Evolutionary conservation across 2,113 vertebrate genomes (phyloP), one percentile per base, ranked within the genome.

Genomic region (Nycticryphes semicollaris): DNA sequence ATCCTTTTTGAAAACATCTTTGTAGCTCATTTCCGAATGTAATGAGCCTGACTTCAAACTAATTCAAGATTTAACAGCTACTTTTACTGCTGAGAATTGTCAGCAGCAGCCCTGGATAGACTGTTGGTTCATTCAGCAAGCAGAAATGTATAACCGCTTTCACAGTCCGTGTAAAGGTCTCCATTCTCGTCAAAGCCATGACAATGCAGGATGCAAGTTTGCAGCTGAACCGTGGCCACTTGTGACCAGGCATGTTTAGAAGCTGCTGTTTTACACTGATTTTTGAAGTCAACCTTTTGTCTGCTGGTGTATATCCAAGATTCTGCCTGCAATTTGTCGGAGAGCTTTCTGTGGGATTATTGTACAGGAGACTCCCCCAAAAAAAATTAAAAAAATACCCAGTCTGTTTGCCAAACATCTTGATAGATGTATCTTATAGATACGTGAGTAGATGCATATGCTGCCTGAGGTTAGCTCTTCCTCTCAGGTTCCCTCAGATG

Each of bases 41-140:
- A 93, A 86, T 83, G 76, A 94, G 76, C 68, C 85, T 54, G 76
- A 77, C 79, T 94, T 96, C 85, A 88, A 88, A 74, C 39, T 67
- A 88, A 78, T 88, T 70, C 50, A 86, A 73, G 75, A 81, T 64
- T 74, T 86, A 86, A 74, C 68, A 92, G 30, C 72, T 35, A 53
- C 67, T 84, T 87, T 94, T 48, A 50, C 70, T 82, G 51, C 79
- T 94, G 63, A 88, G 76, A 74, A 39, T 53, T 63, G 54, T 74
- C 82, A 86, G 72, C 64, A 80, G 79, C 68, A 88, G 64, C 35
- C 74, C 43, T 82, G 77, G 31, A 6, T 68, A 31, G 66, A 2
- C 33, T 76, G 33, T 18, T 50, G 50, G 24, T 48, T 90, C 6
- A 1, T 84, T 70, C 80, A 59, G 37, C 63, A 50, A 72, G 35